phyloP scores from a whole-genome alignment of 2,888 invertebrate genomes.

The Cepaea hortensis region DNA sequence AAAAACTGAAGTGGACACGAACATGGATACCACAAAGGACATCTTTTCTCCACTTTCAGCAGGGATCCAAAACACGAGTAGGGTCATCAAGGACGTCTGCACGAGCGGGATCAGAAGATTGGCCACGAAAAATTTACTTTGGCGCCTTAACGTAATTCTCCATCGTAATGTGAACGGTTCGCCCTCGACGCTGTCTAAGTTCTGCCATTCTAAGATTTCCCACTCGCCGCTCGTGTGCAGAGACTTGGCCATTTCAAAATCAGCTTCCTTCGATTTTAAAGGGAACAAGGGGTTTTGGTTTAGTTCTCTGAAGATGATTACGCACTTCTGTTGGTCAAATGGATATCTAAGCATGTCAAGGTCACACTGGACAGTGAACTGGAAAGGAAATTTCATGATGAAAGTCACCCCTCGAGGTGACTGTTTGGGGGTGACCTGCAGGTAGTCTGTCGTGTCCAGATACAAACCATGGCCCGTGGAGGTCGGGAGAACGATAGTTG shows the following conservation, averaged over 20 bases:
- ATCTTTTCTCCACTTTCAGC: conserved; percentile 34
- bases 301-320: background rate
- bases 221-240: conserved; percentile 24
- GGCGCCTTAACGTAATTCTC: conserved; percentile 2
- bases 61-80: conserved; percentile 35
- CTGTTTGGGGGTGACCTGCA: background rate
- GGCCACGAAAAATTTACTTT: conserved; percentile 19
- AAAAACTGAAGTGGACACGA: conserved; percentile 23
- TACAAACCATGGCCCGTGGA: conserved; percentile 18
- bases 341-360: conserved; percentile 17
- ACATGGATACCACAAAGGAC: conserved; percentile 31
- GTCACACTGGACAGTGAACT: conserved; percentile 27
- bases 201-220: conserved; percentile 8
- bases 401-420: background rate
- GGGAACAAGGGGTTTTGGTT: background rate
- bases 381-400: background rate
- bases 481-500: background rate
- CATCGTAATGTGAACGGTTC: background rate
- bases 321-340: conserved; percentile 21
- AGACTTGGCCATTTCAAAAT: background rate
- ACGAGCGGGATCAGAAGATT: conserved; percentile 15
- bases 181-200: background rate
- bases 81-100: background rate
- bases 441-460: conserved; percentile 3
- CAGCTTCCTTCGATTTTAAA: background rate